phyloP scores from a whole-genome alignment of 2,113 vertebrate genomes.

The Leucoraja erinaceus region DNA sequence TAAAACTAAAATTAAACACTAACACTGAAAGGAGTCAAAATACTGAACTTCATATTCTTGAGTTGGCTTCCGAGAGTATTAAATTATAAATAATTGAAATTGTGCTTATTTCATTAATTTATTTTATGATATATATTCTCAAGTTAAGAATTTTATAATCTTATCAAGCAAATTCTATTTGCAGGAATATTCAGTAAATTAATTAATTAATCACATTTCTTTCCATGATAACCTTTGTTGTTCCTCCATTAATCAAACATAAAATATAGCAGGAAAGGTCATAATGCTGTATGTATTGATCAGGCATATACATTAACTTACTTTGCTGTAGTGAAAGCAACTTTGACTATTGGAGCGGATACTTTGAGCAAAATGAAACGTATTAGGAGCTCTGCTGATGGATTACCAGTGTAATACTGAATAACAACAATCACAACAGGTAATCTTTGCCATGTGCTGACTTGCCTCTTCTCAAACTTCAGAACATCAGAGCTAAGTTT shows the following conservation, averaged over 20 bases:
- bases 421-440: not conserved
- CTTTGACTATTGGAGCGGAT: not conserved
- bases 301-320: not conserved
- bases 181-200: not conserved
- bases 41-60: not conserved
- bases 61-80: not conserved
- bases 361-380: not conserved
- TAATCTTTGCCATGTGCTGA: not conserved
- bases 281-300: not conserved
- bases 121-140: not conserved
- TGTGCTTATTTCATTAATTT: not conserved
- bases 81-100: not conserved
- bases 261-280: not conserved
- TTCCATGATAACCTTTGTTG: not conserved
- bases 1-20: too few relatives aligned
- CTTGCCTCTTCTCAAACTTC: not conserved
- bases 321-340: not conserved
- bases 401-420: not conserved
- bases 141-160: not conserved
- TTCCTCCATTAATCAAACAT: conserved; percentile 24
- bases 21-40: not conserved
- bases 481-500: not conserved
- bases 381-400: not conserved
- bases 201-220: not conserved
- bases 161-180: conserved; percentile 11